Evolutionary conservation across 2,797 vertebrate genomes (phyloP), one percentile per base, ranked within the genome.

Genomic region (Varecia variegata): DNA sequence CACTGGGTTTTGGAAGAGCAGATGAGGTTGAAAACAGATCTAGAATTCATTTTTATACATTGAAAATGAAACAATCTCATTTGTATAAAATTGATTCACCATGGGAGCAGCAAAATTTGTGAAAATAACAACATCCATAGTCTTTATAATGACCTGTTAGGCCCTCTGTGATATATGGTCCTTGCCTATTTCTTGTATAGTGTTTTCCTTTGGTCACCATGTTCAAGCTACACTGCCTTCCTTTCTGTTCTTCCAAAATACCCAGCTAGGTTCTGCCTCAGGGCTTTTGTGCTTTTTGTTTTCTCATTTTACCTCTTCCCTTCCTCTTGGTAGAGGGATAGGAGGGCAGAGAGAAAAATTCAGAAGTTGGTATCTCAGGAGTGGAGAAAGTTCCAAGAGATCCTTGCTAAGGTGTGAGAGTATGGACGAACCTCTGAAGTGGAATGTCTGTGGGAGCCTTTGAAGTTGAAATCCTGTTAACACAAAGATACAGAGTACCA

Each of bases 71-170:
- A 68, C n/a, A 60, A 3, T 90, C 88, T 96, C 58, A 90, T 94
- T 95, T 94, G 23, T 77, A 54, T 93, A 52, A 90, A 88, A 88
- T 67, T 56, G 74, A 82, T 92, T 95, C 82, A 90, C n/a, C n/a
- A 12, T 35, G 17, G 43, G 27, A 96, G 56, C 27, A 38, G 45
- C 65, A 95, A 80, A 47, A 70, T 76, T 86, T 70, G 60, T 93
- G 93, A 95, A 86, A 76, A 76, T 88, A 25, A 54, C 68, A 93
- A 35, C 30, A 81, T 86, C 23, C 13, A 3, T 2, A 58, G 45
- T 89, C 27, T 82, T 74, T 71, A 50, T 70, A 65, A 25, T 62
- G 58, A 73, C 40, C 30, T 68, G 5, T 47, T 92, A 47, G 74
- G 30, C 3, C 54, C 25, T 79, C 83, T 84, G 9, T 50, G 62